phyloP scores from a whole-genome alignment of 2,797 vertebrate species.

The Bothrops alternatus region DNA sequence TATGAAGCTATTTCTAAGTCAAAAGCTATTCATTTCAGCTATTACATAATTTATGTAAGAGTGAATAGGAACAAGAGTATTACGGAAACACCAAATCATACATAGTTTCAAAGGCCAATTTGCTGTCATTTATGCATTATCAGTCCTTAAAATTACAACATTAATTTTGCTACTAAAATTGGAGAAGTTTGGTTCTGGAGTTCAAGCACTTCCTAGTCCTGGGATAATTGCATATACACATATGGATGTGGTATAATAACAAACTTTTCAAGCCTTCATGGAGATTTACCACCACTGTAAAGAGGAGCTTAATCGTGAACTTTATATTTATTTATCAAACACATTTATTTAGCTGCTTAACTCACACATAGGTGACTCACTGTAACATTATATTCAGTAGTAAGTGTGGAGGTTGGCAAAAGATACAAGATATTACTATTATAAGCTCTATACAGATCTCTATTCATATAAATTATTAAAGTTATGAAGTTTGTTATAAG shows the following conservation, averaged over 20 bases:
- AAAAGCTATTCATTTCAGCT: background rate
- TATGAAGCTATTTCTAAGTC: background rate
- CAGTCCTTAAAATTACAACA: constrained; percentile 4
- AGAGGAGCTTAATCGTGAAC: background rate
- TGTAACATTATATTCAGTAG: background rate
- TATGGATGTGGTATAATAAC: background rate
- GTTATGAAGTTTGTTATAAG: background rate
- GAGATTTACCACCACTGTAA: background rate
- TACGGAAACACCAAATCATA: background rate
- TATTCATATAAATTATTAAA: background rate
- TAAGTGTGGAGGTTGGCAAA: background rate
- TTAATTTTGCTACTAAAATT: background rate
- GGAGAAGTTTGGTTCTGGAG: background rate
- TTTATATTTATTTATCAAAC: background rate
- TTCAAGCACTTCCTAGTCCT: background rate
- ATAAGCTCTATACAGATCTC: no score
- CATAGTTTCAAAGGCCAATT: background rate
- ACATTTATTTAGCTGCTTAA: background rate
- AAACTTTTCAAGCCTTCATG: background rate
- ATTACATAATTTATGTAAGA: background rate
- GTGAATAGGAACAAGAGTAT: background rate
- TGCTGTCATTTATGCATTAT: background rate
- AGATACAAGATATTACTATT: background rate
- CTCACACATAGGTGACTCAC: background rate
- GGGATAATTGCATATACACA: background rate